Evolutionary conservation across 30 jellyfish, hydroid and myxozoan species (phyloP).

Genomic region (Pelagia noctiluca): DNA sequence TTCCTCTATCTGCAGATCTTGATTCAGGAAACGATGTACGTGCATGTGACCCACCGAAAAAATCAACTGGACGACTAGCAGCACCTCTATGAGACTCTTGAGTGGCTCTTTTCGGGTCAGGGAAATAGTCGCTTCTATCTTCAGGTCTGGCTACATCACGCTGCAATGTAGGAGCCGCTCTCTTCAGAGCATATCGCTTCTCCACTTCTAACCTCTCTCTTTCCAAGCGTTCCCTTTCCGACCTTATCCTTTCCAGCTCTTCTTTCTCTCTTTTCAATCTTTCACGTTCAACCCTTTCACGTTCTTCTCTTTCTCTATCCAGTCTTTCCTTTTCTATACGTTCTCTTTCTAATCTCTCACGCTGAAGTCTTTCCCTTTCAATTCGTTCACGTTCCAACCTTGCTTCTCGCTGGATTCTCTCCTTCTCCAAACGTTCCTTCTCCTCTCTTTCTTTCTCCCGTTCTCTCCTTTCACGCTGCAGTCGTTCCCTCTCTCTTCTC

Average conservation of each 20-base stretch:
- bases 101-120: conserved; percentile 63
- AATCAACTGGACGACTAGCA: conserved; percentile 34
- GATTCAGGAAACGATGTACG: conserved; percentile 11
- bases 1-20: conserved; percentile 48
- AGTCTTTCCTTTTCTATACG: conserved; percentile 83
- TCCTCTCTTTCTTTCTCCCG: conserved; percentile 89
- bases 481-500: conserved; percentile 71
- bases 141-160: conserved; percentile 33
- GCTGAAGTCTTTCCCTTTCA: conserved; percentile 81
- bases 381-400: conserved; percentile 82
- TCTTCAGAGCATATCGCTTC: conserved; percentile 57
- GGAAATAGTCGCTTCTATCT: conserved; percentile 38
- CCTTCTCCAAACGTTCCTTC: conserved; percentile 85
- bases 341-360: conserved; percentile 89
- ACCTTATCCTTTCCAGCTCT: conserved; percentile 80
- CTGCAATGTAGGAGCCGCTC: conserved; percentile 64
- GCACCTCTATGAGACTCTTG: conserved; percentile 48
- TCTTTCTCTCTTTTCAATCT: conserved; percentile 77
- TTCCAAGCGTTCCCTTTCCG: conserved; percentile 91
- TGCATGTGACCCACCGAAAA: conserved; percentile 61
- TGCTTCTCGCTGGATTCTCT: conserved; percentile 83
- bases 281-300: conserved; percentile 91
- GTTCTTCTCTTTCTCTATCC: conserved; percentile 90
- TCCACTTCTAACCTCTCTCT: conserved; percentile 90
- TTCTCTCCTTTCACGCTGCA: conserved; percentile 85